Evolutionary conservation across 2,797 vertebrate species (phyloP), one percentile per base, ranked within the genome.

Genomic region (Muraenolepis orangiensis): DNA sequence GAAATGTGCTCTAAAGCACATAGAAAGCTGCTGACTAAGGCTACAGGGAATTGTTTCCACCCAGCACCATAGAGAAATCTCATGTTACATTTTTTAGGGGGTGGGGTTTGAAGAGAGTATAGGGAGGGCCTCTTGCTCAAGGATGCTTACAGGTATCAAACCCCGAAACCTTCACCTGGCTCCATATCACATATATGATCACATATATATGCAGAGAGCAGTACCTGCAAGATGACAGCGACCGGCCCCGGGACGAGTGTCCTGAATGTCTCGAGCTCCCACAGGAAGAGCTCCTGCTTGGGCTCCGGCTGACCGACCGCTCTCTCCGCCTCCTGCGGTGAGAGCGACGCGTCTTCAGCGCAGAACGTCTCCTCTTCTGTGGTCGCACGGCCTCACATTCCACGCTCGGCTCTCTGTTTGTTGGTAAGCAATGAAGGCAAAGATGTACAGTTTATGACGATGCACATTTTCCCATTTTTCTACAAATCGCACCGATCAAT

Each of bases 201-300:
- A 23, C 74, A 64, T 20, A 74, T 32, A 66, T 12, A 66, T 30
- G 29, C 2, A 12, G 20, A 30, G 10, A 75, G 91, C 81, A 57
- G 91, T 91, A 98, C 91, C 92, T 95, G 85, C 87, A 93, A 1
- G 95, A 96, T 70, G 96, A 97, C 75, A 88, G 90, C 6, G 97
- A 97, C 28, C 89, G 89, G 87, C 96, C 96, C 78, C 94, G 85
- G 64, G 94, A 95, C 74, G 93, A 94, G 82, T 91, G 94, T 72
- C 91, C 89, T 1, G 94, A 95, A 81, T 92, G 91, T 73, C 90
- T 91, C 83, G 94, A 97, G 73, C 91, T 92, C 1, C 76, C 90
- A 0, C 94, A 95, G 38, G 96, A 97, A 51, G 85, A 79, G 80
- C 89, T 93, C 36, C 94, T 88, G 81, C 90, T 93, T 1, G 91